These are phyloP conservation scores for Tringa solitaria DNA, from an alignment of 2,113 vertebrate species.

Conservation along the genomic window DNA sequence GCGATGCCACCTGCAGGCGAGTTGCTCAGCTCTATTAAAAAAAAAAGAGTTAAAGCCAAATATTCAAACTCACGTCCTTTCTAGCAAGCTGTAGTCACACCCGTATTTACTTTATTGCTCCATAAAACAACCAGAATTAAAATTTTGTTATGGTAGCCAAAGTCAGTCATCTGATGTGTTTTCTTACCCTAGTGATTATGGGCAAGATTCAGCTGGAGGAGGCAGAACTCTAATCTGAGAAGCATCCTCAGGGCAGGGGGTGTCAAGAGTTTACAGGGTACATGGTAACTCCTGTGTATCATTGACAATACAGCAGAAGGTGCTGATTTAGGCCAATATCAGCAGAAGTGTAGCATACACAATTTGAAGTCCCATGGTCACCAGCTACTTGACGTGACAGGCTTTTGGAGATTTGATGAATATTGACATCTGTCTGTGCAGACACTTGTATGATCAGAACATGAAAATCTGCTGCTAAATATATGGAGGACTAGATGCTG, in stretches of 20 bases:
- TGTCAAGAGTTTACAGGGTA: background rate
- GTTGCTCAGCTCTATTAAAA: background rate
- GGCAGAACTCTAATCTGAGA: background rate
- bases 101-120: background rate
- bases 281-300: background rate
- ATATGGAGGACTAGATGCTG: background rate
- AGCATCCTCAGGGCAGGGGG: background rate
- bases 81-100: background rate
- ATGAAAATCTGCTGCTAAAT: background rate
- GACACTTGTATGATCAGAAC: background rate
- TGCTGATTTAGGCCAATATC: background rate
- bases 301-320: background rate
- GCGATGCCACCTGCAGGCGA: background rate
- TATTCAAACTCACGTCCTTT: accelerated
- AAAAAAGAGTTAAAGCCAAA: background rate
- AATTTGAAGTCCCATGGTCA: background rate
- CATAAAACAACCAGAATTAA: background rate
- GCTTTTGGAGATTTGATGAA: background rate
- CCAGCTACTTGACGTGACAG: background rate
- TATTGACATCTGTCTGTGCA: background rate
- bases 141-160: background rate
- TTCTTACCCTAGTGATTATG: accelerated
- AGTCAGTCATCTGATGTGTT: background rate
- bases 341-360: background rate
- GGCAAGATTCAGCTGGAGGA: background rate